Evolutionary conservation across 2,797 vertebrate species (phyloP), one percentile per base, ranked within the genome.

Genomic region (Eulemur coronatus): DNA sequence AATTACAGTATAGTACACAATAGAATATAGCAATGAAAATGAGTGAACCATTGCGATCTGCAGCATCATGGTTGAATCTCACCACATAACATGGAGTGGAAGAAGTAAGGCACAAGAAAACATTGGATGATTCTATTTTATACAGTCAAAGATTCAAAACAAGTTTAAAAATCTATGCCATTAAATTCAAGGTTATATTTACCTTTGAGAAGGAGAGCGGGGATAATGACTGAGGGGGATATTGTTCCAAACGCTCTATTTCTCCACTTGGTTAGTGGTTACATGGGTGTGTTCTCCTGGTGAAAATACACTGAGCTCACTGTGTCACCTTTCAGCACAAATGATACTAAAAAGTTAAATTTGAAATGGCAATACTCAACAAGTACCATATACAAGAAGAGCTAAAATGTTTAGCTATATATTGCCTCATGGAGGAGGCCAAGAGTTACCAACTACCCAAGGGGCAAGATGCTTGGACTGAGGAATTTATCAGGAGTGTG

Each of bases 261-360:
- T 38, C 43, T 81, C 91, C 38, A 46, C 30, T 80, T 84, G 30
- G 20, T 48, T 50, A 69, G 15, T 63, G 28, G 14, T 75, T 24
- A 57, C 43, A 55, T 30, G 43, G 26, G 33, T 48, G 13, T 59
- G 1, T 63, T 78, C 15, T 26, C 14, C 82, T 75, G 11, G 50
- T 76, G n/a, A 94, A 84, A 94, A 93, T 75, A 87, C 35, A 38
- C 13, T 9, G 0, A 57, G 20, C 12, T 93, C 82, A 81, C 55
- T 94, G 52, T 65, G 33, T 72, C 95, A 59, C n/a, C 28, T 94
- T 84, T 79, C 24, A 93, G 80, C 33, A 89, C 76, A 78, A 95
- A 55, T 20, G 30, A 17, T 70, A 86, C 72, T 46, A 52, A 80
- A 95, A 80, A 59, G 35, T 43, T 41, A 88, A 76, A 91, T 76